These are phyloP conservation scores for Pterocles burchelli DNA, from an alignment of 2,113 vertebrate genomes.

Conservation along the genomic window DNA sequence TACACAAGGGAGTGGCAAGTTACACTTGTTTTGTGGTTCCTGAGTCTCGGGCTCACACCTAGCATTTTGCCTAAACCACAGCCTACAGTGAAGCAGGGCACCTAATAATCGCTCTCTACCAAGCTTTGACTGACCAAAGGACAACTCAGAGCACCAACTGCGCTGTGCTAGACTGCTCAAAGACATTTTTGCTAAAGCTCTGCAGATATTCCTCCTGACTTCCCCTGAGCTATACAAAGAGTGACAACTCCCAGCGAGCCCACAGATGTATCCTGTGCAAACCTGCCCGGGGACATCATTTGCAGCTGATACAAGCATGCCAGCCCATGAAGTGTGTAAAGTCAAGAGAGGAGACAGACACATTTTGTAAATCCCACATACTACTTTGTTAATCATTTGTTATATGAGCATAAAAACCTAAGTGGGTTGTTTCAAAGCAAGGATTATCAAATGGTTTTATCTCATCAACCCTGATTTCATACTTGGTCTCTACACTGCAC, in stretches of 20 bases:
- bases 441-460: background rate
- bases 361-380: background rate
- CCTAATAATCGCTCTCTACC: background rate
- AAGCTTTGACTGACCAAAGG: background rate
- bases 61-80: background rate
- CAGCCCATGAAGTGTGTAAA: background rate
- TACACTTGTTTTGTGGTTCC: background rate
- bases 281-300: accelerated
- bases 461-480: background rate
- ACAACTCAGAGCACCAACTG: background rate
- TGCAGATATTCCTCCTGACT: background rate
- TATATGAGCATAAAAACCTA: background rate
- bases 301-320: background rate
- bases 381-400: background rate
- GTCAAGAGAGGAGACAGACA: background rate
- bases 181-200: background rate
- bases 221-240: background rate
- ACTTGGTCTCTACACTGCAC: background rate
- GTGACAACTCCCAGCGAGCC: background rate
- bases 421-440: background rate
- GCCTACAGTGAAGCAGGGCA: background rate
- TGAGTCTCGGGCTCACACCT: background rate
- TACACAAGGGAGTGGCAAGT: background rate
- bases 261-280: background rate
- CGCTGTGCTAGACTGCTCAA: background rate